Evolutionary conservation across 2,888 invertebrate species (phyloP).

Genomic region (Netelia melanura): DNA sequence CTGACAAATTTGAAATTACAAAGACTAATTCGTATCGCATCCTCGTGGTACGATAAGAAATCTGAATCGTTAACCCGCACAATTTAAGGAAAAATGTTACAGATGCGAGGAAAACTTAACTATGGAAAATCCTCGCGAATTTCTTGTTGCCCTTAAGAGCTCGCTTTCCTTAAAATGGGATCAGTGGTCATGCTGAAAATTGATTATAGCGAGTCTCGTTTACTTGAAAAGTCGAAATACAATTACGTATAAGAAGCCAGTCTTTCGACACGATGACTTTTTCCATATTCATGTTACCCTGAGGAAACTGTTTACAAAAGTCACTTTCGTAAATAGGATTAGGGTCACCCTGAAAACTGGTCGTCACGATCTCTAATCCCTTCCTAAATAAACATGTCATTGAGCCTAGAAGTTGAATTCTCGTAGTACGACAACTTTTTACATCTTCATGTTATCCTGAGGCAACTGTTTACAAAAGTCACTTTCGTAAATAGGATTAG

Average conservation of each 20-base stretch:
- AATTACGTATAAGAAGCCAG: background rate
- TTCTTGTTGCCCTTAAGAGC: constrained; percentile 72
- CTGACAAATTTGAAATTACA: background rate
- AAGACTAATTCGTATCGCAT: no score
- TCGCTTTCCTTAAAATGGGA: background rate
- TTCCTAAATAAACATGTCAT: no score
- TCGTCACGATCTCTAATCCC: no score
- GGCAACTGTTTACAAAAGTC: no score
- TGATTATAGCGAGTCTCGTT: background rate
- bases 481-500: no score
- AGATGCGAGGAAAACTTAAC: constrained; percentile 45
- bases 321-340: constrained; percentile 59
- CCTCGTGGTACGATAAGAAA: background rate
- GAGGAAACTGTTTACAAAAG: constrained; percentile 41
- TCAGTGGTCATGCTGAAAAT: background rate
- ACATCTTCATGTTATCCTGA: no score
- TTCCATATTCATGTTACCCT: constrained; percentile 21
- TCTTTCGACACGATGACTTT: background rate
- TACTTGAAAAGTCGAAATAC: background rate
- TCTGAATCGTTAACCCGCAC: background rate
- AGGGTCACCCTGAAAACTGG: background rate
- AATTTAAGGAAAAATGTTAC: background rate
- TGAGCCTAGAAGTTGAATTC: no score
- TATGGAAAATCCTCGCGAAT: background rate
- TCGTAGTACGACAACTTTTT: no score